Conservation (phyloP, 2,797 vertebrate genomes). For the Tokudaia muenninki region DNA sequence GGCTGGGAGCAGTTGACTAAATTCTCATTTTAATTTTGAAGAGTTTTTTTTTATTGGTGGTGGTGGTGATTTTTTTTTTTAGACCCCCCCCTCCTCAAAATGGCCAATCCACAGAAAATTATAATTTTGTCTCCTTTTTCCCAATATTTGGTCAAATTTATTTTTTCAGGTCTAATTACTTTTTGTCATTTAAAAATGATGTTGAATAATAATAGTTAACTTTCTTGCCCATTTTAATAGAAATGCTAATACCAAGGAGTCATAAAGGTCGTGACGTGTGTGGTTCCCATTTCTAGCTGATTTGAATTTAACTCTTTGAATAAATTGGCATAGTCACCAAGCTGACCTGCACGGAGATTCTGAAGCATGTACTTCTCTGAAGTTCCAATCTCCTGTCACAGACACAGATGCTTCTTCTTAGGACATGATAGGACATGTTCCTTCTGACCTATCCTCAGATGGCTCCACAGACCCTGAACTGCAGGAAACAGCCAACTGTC, state of each 20-base stretch:
- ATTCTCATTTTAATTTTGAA: slow-evolving; percentile 28
- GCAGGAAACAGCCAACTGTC: too few species aligned
- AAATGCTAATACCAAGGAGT: background rate
- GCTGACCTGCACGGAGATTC: background rate
- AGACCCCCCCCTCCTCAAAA: background rate
- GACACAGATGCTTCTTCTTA: too few species aligned
- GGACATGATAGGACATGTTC: too few species aligned
- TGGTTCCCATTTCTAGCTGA: background rate
- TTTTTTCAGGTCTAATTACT: slow-evolving; percentile 36
- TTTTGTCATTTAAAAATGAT: slow-evolving; percentile 59
- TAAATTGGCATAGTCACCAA: background rate
- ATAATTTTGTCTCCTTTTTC: slow-evolving; percentile 17
- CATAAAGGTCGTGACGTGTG: background rate
- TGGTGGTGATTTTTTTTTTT: background rate
- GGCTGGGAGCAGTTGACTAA: background rate
- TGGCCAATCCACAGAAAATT: slow-evolving; percentile 15
- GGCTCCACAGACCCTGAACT: too few species aligned
- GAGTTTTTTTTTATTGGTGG: background rate
- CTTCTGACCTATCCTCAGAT: too few species aligned
- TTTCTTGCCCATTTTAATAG: slow-evolving; percentile 37
- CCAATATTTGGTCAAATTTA: background rate
- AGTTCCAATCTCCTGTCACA: background rate
- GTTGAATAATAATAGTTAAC: slow-evolving; percentile 20
- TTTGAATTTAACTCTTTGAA: background rate
- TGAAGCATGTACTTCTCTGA: background rate